These are phyloP conservation scores for Psilopsiagon aymara DNA, from an alignment of 2,113 vertebrate genomes.

Conservation along the genomic window DNA sequence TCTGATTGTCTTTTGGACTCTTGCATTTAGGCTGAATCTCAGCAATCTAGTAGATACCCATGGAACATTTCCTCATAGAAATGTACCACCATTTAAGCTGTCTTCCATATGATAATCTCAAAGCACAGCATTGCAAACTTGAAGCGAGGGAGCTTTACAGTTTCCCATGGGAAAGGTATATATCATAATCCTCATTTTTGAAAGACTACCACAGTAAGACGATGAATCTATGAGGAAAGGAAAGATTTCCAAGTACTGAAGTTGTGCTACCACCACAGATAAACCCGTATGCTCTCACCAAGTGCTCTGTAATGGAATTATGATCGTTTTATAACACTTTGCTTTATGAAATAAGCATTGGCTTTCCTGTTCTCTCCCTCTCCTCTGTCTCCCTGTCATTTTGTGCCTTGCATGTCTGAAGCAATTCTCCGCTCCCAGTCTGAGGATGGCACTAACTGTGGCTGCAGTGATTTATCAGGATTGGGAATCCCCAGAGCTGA, in stretches of 20 bases:
- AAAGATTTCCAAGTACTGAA: neutral
- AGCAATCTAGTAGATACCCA: neutral
- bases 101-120: neutral
- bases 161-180: neutral
- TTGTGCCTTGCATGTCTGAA: neutral
- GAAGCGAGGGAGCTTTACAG: neutral
- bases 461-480: neutral
- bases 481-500: neutral
- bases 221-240: neutral
- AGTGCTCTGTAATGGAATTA: neutral
- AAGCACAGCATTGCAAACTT: neutral
- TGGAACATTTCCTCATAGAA: neutral
- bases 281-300: neutral
- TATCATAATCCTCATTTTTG: neutral
- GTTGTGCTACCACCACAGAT: neutral
- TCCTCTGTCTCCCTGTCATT: neutral
- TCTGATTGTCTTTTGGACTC: neutral
- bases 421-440: neutral
- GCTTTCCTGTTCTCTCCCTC: neutral
- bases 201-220: neutral
- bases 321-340: neutral
- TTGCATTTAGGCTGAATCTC: neutral
- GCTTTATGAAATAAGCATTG: neutral
- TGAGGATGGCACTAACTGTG: neutral
- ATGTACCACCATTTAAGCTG: neutral